A percentile compares a stretch with the other conserved stretches of the same genome.
Evolutionary conservation across 2,797 vertebrate species (phyloP).

Genomic region (Limnodromus scolopaceus): DNA sequence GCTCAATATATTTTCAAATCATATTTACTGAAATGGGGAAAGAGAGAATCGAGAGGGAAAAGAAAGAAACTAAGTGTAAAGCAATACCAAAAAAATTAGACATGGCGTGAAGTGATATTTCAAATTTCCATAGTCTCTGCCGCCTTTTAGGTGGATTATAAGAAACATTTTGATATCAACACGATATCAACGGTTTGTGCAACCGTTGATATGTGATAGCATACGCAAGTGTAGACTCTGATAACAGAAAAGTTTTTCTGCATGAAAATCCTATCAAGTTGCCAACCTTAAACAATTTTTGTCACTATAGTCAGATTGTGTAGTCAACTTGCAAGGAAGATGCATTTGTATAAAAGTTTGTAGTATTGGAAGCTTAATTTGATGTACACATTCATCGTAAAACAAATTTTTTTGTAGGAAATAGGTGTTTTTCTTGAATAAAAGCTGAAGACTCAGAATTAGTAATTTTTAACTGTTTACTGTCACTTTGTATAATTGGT

Average conservation of each 20-base stretch:
- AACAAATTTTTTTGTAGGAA: background rate
- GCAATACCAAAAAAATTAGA: background rate
- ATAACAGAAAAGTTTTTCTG: background rate
- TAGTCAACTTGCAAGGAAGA: background rate
- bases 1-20: background rate
- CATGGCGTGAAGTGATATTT: background rate
- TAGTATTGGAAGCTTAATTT: background rate
- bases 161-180: background rate
- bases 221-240: background rate
- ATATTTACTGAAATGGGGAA: background rate
- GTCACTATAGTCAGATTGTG: background rate
- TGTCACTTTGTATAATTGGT: background rate
- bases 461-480: background rate
- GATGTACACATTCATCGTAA: background rate
- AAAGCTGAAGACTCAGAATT: background rate
- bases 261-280: background rate
- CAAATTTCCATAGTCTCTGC: background rate
- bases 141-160: background rate
- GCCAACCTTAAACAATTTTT: background rate
- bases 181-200: background rate
- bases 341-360: background rate
- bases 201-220: background rate
- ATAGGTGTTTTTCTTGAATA: background rate
- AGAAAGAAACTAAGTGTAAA: background rate
- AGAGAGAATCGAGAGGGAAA: background rate